Conservation (phyloP, 2,888 invertebrate genomes). For the Troilus luridus region DNA sequence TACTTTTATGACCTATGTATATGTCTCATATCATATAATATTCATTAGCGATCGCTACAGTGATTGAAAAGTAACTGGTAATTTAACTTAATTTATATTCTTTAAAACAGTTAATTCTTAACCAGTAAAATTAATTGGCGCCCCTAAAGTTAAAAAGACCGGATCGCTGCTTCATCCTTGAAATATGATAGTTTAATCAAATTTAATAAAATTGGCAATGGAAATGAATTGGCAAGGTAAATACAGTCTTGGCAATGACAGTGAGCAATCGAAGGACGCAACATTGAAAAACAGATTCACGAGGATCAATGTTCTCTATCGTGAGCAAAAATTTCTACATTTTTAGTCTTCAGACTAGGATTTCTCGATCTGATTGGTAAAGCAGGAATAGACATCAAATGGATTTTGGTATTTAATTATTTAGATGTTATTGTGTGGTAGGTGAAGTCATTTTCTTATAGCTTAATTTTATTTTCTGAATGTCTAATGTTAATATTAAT, state of each 20-base stretch:
- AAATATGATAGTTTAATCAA: background rate
- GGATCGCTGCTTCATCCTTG: background rate
- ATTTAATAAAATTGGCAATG: background rate
- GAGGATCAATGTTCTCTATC: background rate
- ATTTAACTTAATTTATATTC: no score
- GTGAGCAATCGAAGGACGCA: background rate
- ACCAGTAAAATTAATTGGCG: no score
- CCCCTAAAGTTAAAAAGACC: no score
- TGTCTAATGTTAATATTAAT: no score
- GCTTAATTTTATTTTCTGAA: no score
- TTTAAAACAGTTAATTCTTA: no score
- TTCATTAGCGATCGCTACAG: no score
- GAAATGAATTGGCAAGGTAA: background rate
- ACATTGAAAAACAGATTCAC: background rate
- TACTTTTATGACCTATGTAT: no score
- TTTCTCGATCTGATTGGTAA: no score
- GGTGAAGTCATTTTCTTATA: background rate
- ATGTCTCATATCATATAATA: no score
- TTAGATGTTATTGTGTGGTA: background rate
- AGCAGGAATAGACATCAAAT: background rate
- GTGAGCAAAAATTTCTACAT: background rate
- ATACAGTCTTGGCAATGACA: constrained; percentile 20
- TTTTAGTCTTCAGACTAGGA: background rate
- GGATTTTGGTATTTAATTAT: no score
- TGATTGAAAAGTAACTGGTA: no score